A percentile compares a stretch with the other conserved stretches of the same genome.
phyloP scores from a whole-genome alignment of 2,113 vertebrate species.

The Acanthochromis polyacanthus region DNA sequence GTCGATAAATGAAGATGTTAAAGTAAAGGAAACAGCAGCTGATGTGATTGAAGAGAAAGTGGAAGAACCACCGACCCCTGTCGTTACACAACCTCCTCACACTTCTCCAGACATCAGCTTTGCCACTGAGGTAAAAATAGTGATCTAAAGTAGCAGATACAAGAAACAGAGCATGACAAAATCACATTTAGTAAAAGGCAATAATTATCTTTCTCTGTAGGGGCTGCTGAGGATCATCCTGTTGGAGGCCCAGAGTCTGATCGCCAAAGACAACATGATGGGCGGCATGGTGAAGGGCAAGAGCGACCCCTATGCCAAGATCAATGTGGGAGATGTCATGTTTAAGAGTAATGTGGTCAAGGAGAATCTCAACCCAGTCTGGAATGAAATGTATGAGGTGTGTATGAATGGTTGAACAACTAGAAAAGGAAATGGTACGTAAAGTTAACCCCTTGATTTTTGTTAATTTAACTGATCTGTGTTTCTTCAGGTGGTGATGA shows the following conservation, averaged over 20 bases:
- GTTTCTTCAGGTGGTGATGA: constrained; percentile 85
- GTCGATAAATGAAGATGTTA: constrained; percentile 29
- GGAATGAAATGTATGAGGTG: constrained; percentile 95
- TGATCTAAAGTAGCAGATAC: background rate
- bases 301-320: constrained; percentile 92
- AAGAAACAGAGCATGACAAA: background rate
- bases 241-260: constrained; percentile 89
- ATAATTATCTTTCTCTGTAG: constrained; percentile 72
- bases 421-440: background rate
- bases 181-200: background rate
- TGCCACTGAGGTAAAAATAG: constrained; percentile 84
- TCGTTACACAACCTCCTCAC: constrained; percentile 72
- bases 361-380: constrained; percentile 91
- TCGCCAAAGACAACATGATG: constrained; percentile 92
- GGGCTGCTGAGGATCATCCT: constrained; percentile 91
- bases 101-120: constrained; percentile 86
- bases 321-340: constrained; percentile 80
- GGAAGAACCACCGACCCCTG: constrained; percentile 76
- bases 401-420: background rate
- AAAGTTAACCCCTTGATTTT: background rate
- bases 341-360: constrained; percentile 90
- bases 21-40: constrained; percentile 29
- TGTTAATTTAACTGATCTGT: background rate
- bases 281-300: constrained; percentile 89
- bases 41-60: constrained; percentile 63